Conservation (phyloP, 2,113 vertebrate genomes). For the Dasyprocta punctata region DNA sequence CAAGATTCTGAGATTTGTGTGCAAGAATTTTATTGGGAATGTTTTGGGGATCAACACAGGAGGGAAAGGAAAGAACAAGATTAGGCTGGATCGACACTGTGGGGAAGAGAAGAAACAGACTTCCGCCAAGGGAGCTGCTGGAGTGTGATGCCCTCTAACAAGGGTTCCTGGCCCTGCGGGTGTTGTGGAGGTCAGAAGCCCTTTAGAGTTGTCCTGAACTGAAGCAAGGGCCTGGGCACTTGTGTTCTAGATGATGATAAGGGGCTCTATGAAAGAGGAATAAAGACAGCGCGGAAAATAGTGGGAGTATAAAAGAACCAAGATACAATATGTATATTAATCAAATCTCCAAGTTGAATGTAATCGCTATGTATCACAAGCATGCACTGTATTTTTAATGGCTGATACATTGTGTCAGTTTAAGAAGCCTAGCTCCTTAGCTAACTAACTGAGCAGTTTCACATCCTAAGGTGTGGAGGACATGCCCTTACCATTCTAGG, state of each 20-base stretch:
- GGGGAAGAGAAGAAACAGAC: neutral
- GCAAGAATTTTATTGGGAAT: neutral
- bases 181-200: neutral
- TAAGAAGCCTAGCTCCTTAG: neutral
- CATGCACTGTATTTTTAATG: neutral
- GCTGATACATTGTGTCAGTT: neutral
- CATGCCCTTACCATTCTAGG: neutral
- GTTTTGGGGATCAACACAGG: neutral
- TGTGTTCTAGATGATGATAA: neutral
- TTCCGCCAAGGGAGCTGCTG: neutral
- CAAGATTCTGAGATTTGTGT: neutral
- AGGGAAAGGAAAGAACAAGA: neutral
- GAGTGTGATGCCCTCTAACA: neutral
- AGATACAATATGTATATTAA: neutral
- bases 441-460: neutral
- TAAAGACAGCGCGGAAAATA: neutral
- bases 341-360: neutral
- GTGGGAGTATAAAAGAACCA: neutral
- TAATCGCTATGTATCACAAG: neutral
- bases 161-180: neutral
- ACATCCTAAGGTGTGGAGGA: neutral
- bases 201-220: neutral
- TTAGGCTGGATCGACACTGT: neutral
- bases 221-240: neutral
- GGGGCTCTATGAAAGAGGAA: neutral